Evolutionary conservation across 2,888 invertebrate genomes (phyloP).

Genomic region (Cryptocephalus moraei): DNA sequence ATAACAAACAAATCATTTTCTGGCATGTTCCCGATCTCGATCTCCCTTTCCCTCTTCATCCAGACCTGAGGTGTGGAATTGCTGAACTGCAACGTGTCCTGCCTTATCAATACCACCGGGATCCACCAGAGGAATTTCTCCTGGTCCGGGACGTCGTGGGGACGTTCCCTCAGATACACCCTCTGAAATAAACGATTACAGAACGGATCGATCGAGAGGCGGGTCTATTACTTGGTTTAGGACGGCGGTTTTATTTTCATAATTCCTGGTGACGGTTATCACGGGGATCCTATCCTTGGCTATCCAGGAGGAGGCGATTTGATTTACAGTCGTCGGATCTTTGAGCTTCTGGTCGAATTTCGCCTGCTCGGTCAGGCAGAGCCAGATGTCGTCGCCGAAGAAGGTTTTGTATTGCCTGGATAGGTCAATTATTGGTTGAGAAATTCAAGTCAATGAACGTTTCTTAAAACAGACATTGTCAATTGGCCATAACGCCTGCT

Average conservation of each 20-base stretch:
- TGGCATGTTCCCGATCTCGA: constrained; percentile 46
- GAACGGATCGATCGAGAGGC: no score
- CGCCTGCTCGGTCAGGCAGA: constrained; percentile 57
- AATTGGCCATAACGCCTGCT: no score
- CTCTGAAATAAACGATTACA: constrained; percentile 37
- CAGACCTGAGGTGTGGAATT: constrained; percentile 49
- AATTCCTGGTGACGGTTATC: constrained; percentile 59
- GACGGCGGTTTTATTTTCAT: constrained; percentile 49
- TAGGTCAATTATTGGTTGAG: constrained; percentile 2
- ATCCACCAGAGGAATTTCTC: constrained; percentile 66
- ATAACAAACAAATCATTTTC: constrained; percentile 56
- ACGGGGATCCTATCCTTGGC: constrained; percentile 70
- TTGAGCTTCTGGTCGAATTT: constrained; percentile 49
- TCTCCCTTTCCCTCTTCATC: constrained; percentile 50
- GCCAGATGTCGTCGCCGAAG: constrained; percentile 72
- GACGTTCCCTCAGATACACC: constrained; percentile 61
- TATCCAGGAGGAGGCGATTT: constrained; percentile 75
- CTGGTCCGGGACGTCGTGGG: constrained; percentile 61
- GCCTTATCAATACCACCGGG: constrained; percentile 53
- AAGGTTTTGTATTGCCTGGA: constrained; percentile 62
- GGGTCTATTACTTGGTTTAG: constrained; percentile 49
- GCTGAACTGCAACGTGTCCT: constrained; percentile 49
- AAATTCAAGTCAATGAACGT: background rate
- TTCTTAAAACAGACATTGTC: no score
- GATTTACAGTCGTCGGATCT: constrained; percentile 47